A percentile compares a stretch with the other conserved stretches of the same genome.
These are phyloP conservation scores for Circaetus gallicus DNA, from an alignment of 2,113 vertebrate genomes.

Conservation along the genomic window DNA sequence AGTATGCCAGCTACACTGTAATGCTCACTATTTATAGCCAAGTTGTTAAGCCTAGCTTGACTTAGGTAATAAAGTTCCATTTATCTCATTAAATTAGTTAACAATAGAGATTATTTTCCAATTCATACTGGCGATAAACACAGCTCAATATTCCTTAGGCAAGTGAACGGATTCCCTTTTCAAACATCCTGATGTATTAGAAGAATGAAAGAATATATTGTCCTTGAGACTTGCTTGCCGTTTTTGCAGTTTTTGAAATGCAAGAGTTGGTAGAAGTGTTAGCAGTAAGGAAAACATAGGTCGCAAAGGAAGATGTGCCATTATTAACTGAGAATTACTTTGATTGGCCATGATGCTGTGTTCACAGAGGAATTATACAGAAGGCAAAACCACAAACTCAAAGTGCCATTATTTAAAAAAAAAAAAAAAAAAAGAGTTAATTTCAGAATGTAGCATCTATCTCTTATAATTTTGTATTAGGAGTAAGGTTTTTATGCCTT, in stretches of 20 bases:
- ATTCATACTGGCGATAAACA: not conserved
- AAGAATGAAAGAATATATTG: not conserved
- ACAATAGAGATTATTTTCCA: constrained; percentile 11
- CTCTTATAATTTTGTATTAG: not conserved
- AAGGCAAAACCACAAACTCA: not conserved
- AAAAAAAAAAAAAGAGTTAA: not conserved
- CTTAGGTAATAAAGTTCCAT: constrained; percentile 49
- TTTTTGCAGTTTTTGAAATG: not conserved
- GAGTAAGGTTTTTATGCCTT: not conserved
- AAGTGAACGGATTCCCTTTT: not conserved
- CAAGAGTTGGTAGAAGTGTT: not conserved
- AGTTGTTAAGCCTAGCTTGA: not conserved
- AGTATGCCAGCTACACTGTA: constrained; percentile 29
- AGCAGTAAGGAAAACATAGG: not conserved
- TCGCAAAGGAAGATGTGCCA: not conserved
- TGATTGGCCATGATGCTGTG: not conserved
- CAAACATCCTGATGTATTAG: not conserved
- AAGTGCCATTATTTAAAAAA: not conserved
- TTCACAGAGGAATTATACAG: not conserved
- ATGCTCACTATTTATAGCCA: constrained; percentile 56
- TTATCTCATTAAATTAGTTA: constrained; percentile 49
- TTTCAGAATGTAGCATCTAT: not conserved
- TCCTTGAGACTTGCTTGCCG: not conserved
- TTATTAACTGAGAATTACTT: not conserved
- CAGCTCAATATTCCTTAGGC: not conserved